Evolutionary conservation across 2,113 vertebrate species (phyloP).

Genomic region (Siniperca chuatsi): DNA sequence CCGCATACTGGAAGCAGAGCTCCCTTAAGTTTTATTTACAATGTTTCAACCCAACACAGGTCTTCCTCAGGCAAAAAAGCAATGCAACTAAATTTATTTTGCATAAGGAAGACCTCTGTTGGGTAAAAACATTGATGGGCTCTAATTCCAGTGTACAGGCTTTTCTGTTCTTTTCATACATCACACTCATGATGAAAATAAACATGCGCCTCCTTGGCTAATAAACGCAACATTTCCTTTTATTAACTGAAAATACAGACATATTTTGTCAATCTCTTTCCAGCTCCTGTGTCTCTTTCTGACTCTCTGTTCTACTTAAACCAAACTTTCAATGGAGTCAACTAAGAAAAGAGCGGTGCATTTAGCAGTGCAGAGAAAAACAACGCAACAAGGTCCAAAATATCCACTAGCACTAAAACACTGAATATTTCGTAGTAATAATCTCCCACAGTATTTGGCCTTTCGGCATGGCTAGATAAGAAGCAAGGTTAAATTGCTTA

Average conservation of each 20-base stretch:
- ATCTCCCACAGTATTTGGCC: conserved; percentile 42
- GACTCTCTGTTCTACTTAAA: neutral
- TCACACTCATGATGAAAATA: neutral
- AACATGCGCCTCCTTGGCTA: neutral
- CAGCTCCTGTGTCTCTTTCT: neutral
- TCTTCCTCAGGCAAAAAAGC: neutral
- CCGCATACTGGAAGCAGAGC: neutral
- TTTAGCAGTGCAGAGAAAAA: neutral
- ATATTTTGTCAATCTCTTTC: neutral
- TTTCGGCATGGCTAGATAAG: conserved; percentile 36
- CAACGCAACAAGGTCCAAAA: neutral
- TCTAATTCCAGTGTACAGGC: neutral
- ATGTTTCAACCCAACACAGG: neutral
- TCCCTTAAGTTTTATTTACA: neutral
- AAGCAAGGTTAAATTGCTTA: conserved; percentile 45
- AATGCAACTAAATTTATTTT: neutral
- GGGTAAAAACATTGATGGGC: neutral
- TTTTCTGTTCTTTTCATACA: neutral
- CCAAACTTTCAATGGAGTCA: neutral
- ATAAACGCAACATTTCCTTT: neutral
- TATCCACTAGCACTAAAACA: conserved; percentile 18
- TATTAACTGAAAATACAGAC: neutral
- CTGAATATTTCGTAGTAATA: conserved; percentile 58
- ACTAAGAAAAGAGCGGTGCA: neutral
- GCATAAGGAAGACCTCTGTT: neutral